Base-by-base conservation (phyloP, 2,888 invertebrate genomes). In the Phania funesta region DNA sequence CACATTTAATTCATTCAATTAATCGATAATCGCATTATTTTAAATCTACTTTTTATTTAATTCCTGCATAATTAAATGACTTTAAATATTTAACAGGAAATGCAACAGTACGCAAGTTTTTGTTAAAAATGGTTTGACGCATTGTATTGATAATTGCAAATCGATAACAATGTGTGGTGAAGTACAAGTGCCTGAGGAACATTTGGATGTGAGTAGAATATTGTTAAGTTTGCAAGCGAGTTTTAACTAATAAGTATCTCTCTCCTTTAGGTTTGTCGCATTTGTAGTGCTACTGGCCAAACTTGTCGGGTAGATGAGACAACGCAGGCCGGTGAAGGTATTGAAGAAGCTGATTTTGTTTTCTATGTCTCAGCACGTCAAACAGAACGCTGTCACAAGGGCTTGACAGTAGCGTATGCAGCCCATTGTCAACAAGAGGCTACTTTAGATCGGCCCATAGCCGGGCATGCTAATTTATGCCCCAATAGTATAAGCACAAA, bases 341-440 rank as follows among this genome's bases (percentile, higher is more conserved):
- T 96, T 16, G 92, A 93, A 68, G 94, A 96, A 85, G 95, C 98
- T 0, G 99, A 99, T 92, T 99, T 99, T 91, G 95, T 99, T 1
- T 95, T 99, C 85, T 99, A 99, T 91, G 97, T 99, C 7, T 98
- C 98, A 5, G 98, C 99, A 0, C 94, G 97, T 88, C 96, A 97
- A 90, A 98, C 98, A 0, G 95, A 96, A 86, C 92, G 98, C n/a
- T 99, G 99, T 90, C 94, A 95, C 83, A 95, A 96, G 85, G 96
- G 96, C 0, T 92, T 96, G 83, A 98, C 99, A 0, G 98, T 99
- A 1, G 99, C 99, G 0, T 99, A 99, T 91, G 99, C 99, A 0
- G 98, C 99, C 0, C 99, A 99, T 90, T 99, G 99, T 87, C 99
- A 99, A 90, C 98, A 98, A 90, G 99, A 99, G 91, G 93, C 95